Evolutionary conservation across 2,888 invertebrate species (phyloP).

Genomic region (Epicampocera succincta): DNA sequence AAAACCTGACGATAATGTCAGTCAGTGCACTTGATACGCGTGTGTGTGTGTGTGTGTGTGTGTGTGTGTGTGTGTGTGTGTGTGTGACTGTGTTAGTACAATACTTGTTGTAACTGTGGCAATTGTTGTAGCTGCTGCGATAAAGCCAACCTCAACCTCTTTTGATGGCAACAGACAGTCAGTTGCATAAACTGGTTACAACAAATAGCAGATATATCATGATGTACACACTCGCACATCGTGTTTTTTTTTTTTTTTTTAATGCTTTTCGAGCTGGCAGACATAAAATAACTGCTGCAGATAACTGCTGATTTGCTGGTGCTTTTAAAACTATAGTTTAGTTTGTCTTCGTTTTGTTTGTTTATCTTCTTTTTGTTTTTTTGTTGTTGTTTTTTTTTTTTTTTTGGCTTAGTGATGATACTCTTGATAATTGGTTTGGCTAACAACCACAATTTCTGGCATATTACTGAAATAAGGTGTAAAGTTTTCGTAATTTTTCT

Average conservation of each 20-base stretch:
- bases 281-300: conserved; percentile 47
- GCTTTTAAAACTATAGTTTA: neutral
- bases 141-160: conserved; percentile 43
- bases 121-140: conserved; percentile 21
- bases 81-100: neutral
- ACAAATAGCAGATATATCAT: conserved; percentile 18
- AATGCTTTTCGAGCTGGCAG: neutral
- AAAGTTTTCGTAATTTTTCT: conserved; percentile 23
- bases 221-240: conserved; percentile 3
- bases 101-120: conserved; percentile 37
- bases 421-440: conserved; percentile 46
- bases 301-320: conserved; percentile 30
- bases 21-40: conserved; percentile 43
- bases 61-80: conserved; percentile 1
- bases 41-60: conserved; percentile 6
- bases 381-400: conserved; percentile 4
- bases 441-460: conserved; percentile 26
- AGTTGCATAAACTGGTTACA: conserved; percentile 55
- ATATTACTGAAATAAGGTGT: conserved; percentile 11
- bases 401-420: conserved; percentile 41
- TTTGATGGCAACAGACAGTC: conserved; percentile 30
- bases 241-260: conserved; percentile 32
- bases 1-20: conserved; percentile 65
- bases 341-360: too few species aligned
- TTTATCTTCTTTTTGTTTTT: neutral